A percentile compares a stretch with the other conserved stretches of the same genome.
These are phyloP conservation scores for Alauda arvensis DNA, from an alignment of 2,797 vertebrate species.

Conservation along the genomic window DNA sequence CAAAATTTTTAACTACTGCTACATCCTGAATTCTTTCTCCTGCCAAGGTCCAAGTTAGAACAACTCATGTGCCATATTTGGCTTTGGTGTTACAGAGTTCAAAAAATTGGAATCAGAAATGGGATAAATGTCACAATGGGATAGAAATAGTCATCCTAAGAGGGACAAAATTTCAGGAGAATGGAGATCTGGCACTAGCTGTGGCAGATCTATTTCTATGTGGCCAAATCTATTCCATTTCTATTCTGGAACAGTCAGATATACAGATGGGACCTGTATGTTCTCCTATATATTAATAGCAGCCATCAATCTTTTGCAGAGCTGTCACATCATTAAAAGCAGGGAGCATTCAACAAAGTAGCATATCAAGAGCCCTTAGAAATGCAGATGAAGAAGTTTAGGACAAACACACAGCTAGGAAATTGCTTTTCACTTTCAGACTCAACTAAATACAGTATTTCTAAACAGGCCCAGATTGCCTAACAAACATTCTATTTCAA, in stretches of 20 bases:
- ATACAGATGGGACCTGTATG: background rate
- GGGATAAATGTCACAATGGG: background rate
- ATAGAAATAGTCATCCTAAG: background rate
- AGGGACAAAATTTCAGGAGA: background rate
- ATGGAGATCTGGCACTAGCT: background rate
- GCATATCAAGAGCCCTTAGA: background rate
- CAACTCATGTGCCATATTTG: background rate
- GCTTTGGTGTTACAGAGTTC: background rate
- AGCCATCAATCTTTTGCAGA: background rate
- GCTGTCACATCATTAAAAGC: background rate
- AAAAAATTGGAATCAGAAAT: background rate
- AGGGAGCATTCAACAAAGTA: background rate
- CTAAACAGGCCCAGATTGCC: background rate
- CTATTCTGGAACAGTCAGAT: background rate
- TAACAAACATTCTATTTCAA: background rate
- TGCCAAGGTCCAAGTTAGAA: background rate
- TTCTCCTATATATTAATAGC: background rate
- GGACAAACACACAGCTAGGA: background rate
- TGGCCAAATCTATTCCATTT: background rate
- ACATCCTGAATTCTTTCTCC: background rate
- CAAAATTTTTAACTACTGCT: background rate
- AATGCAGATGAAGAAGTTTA: background rate
- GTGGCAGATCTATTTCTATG: background rate
- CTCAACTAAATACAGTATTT: background rate
- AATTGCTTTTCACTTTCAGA: constrained; percentile 19